phyloP scores from a whole-genome alignment of 2,888 invertebrate genomes.

The Megastigmus dorsalis region DNA sequence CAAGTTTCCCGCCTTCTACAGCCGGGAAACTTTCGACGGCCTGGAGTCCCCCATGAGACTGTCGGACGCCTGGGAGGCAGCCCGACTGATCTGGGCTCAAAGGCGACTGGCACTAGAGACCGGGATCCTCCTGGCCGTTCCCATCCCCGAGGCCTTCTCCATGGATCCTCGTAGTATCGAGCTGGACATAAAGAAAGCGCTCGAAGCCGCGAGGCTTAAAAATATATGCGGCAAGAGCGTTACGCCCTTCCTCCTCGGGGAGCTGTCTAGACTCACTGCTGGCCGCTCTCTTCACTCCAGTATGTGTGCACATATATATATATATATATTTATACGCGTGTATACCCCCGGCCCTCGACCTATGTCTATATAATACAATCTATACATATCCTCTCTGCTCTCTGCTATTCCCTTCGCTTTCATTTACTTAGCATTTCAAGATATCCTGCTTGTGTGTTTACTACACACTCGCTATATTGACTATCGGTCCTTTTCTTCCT shows the following conservation, averaged over 20 bases:
- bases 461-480: too few species aligned
- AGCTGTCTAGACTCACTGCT: conserved; percentile 85
- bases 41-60: conserved; percentile 83
- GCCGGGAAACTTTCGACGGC: conserved; percentile 82
- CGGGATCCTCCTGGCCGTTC: conserved; percentile 92
- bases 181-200: conserved; percentile 82
- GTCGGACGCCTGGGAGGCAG: conserved; percentile 80
- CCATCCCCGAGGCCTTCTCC: conserved; percentile 85
- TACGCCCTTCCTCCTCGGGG: conserved; percentile 91
- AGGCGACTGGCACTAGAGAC: conserved; percentile 78
- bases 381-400: too few species aligned
- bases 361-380: too few species aligned
- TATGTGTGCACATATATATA: too few species aligned
- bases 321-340: too few species aligned
- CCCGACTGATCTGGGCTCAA: conserved; percentile 80
- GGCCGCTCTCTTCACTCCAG: conserved; percentile 91
- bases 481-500: too few species aligned
- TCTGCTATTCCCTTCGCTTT: too few species aligned
- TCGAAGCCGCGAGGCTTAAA: conserved; percentile 78
- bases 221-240: conserved; percentile 89
- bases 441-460: too few species aligned
- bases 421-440: too few species aligned
- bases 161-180: conserved; percentile 79
- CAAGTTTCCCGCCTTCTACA: conserved; percentile 96
- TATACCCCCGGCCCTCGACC: too few species aligned